phyloP scores from a whole-genome alignment of 2,113 vertebrate genomes.

The Rattus norvegicus region DNA sequence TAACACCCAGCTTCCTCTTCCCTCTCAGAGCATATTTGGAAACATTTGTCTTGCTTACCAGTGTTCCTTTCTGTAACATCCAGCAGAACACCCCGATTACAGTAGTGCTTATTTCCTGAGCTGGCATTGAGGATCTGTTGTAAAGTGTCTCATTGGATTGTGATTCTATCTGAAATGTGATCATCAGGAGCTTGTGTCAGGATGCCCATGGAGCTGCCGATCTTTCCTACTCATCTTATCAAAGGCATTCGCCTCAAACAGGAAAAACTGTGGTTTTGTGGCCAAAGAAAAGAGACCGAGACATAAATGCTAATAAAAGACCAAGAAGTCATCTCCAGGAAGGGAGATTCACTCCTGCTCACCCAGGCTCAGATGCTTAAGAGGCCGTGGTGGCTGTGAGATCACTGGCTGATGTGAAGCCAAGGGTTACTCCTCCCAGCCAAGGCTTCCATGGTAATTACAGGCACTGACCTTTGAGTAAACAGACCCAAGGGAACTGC shows the following conservation, averaged over 20 bases:
- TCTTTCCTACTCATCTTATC: neutral
- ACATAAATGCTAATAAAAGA: neutral
- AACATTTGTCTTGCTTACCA: neutral
- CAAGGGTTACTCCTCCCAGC: neutral
- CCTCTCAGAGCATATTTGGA: neutral
- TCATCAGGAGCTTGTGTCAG: neutral
- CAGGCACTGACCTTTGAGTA: neutral
- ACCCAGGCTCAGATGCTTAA: neutral
- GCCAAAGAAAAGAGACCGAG: neutral
- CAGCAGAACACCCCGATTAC: neutral
- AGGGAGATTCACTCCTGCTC: neutral
- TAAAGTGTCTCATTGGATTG: neutral
- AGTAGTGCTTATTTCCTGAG: neutral
- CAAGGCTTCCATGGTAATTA: neutral
- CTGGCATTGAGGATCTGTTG: neutral
- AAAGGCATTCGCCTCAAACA: neutral
- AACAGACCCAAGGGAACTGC: neutral
- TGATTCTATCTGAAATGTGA: neutral
- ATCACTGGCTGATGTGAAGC: neutral
- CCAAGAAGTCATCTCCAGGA: neutral
- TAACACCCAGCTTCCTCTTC: neutral
- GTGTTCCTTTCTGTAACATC: neutral
- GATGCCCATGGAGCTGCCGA: neutral
- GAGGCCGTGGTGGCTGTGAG: neutral
- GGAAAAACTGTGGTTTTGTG: neutral